Conservation (phyloP, 2,888 invertebrate species). For the Caenorhabditis sp. region DNA sequence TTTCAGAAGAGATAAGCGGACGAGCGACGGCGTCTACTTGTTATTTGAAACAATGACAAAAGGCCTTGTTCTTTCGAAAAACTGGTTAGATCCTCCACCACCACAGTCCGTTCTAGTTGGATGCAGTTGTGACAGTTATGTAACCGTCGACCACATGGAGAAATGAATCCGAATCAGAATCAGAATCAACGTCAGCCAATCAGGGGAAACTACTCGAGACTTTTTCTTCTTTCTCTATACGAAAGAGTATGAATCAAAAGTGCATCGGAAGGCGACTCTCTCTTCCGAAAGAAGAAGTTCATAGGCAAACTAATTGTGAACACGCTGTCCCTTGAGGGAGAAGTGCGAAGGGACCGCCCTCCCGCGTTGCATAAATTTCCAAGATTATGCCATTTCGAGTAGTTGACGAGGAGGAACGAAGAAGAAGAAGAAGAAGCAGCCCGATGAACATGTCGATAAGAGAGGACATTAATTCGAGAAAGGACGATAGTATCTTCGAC, state of each 20-base stretch:
- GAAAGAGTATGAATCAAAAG: slow-evolving; percentile 13
- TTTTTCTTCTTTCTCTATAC: not conserved
- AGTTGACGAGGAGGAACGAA: slow-evolving; percentile 29
- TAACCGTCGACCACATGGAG: slow-evolving; percentile 46
- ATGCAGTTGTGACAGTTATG: slow-evolving; percentile 54
- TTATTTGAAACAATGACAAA: slow-evolving; percentile 52
- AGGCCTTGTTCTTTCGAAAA: slow-evolving; percentile 31
- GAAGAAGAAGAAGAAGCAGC: too few relatives aligned
- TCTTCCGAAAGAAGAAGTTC: slow-evolving; percentile 17
- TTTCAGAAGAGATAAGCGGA: slow-evolving; percentile 42
- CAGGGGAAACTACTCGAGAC: not conserved
- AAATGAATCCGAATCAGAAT: too few relatives aligned
- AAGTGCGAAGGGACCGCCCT: slow-evolving; percentile 19
- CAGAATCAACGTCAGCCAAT: slow-evolving; percentile 9
- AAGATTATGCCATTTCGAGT: slow-evolving; percentile 51
- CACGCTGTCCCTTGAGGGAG: slow-evolving; percentile 40
- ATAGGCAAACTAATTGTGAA: slow-evolving; percentile 36
- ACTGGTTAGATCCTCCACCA: slow-evolving; percentile 25
- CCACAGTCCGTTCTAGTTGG: slow-evolving; percentile 43
- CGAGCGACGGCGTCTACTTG: slow-evolving; percentile 29
- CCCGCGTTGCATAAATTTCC: slow-evolving; percentile 38
- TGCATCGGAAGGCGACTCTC: slow-evolving; percentile 11
- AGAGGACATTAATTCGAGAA: slow-evolving; percentile 50
- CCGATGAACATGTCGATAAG: slow-evolving; percentile 42
- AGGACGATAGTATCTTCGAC: slow-evolving; percentile 32